A percentile compares a stretch with the other conserved stretches of the same genome.
Evolutionary conservation across 2,113 vertebrate genomes (phyloP).

Genomic region (Channa argus): DNA sequence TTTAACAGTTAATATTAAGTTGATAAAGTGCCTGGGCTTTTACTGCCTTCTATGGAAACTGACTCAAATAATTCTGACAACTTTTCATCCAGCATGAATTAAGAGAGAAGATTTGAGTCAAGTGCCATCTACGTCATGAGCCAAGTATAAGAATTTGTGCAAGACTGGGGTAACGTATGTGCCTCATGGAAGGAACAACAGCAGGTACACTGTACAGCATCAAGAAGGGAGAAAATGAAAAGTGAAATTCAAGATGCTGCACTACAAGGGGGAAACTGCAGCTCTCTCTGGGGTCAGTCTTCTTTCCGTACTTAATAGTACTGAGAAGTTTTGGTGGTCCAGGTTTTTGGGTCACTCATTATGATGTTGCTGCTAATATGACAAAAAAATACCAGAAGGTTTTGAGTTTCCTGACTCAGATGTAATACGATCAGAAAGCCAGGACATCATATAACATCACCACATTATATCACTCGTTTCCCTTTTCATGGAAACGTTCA

Average conservation of each 20-base stretch:
- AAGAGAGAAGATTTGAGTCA: conserved; percentile 45
- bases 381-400: conserved; percentile 45
- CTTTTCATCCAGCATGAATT: conserved; percentile 53
- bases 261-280: conserved; percentile 80
- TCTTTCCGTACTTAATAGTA: conserved; percentile 82
- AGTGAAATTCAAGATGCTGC: conserved; percentile 92
- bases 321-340: conserved; percentile 84
- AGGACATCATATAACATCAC: conserved; percentile 1
- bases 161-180: conserved; percentile 44
- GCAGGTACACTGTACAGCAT: conserved; percentile 55
- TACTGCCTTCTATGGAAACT: conserved; percentile 72
- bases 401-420: conserved; percentile 24
- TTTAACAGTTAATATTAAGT: conserved; percentile 71
- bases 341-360: conserved; percentile 85
- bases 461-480: neutral
- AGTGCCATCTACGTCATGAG: conserved; percentile 51
- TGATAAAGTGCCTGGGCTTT: conserved; percentile 71
- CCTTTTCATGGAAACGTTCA: too few relatives aligned
- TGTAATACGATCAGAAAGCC: neutral
- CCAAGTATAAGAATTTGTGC: conserved; percentile 20
- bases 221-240: conserved; percentile 72
- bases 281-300: conserved; percentile 84
- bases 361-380: conserved; percentile 89
- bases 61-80: conserved; percentile 52
- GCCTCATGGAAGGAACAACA: conserved; percentile 48